Evolutionary conservation across 1,140 invertebrate genomes (phyloP), one percentile per base, ranked within the genome.

Genomic region (Meloidogyne exigua): DNA sequence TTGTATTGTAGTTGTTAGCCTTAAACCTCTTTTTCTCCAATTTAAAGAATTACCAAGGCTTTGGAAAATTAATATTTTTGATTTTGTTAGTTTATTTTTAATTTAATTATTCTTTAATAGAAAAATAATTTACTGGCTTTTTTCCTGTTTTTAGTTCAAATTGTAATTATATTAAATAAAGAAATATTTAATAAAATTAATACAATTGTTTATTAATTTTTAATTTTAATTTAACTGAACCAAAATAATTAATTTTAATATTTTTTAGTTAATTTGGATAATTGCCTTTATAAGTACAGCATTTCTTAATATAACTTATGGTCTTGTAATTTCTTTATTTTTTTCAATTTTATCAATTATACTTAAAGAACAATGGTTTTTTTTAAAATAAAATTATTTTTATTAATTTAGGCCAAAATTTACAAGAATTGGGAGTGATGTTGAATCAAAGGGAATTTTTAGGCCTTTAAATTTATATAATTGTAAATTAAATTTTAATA

Each of bases 1-100:
- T 13, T 88, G 88, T 49, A 90, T 90, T 71, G 90, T 90, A 65
- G 85, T 90, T 68, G 89, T 90, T 12, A 89, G 89, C 21, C 78
- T 90, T n/a, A 88, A 88, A 64, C 83, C 82, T 73, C 87, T 90
- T 79, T 86, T 90, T 68, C 72, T 89, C 49, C 89, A 73, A 32
- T 73, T 73, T 73, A 65, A 62, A 21, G 72, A 73, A 64, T 32
- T 73, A 65, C 72, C 72, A n/a, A 73, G 39, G 18, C 57, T 73
- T 13, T 73, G 72, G 72, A 42, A 39, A 32, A 73, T 65, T 15
- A 39, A 73, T 64, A 15, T 25, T 13, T 73, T 42, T 36, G 72
- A 73, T 32, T 73, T 73, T 65, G 72, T 73, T 13, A 2, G n/a
- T n/a, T 64, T 72, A 2, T 72, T 72, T 26, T 28, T 5, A 10